phyloP scores from a whole-genome alignment of 2,888 invertebrate genomes.

The Criorhina ranunculi region DNA sequence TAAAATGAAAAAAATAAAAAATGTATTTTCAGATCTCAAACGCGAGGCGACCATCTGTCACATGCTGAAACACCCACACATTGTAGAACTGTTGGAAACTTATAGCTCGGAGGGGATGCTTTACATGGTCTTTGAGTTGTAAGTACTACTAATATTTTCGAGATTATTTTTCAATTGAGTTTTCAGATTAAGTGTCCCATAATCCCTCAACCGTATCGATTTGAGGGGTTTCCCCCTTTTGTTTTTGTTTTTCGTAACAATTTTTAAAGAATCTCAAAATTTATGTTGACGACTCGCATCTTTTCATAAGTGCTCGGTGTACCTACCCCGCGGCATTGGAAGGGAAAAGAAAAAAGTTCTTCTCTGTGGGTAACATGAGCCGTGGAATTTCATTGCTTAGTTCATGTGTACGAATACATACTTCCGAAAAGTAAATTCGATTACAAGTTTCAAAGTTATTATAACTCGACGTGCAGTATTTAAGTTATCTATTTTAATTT shows the following conservation, averaged over 20 bases:
- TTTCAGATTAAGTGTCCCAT: conserved; percentile 34
- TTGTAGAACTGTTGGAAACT: conserved; percentile 98
- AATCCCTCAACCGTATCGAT: conserved; percentile 33
- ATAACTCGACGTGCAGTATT: conserved; percentile 50
- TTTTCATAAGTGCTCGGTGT: conserved; percentile 37
- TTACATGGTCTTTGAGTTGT: conserved; percentile 99
- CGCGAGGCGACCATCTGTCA: conserved; percentile 99
- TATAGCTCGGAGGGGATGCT: conserved; percentile 99
- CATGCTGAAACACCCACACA: conserved; percentile 99
- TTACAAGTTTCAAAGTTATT: conserved; percentile 59
- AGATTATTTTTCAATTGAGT: conserved; percentile 28
- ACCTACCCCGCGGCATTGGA: conserved; percentile 15
- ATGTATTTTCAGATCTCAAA: conserved; percentile 92
- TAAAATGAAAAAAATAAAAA: conserved; percentile 30
- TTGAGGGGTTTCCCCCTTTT: not conserved
- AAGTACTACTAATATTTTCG: conserved; percentile 87
- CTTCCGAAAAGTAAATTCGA: conserved; percentile 55
- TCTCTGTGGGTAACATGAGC: conserved; percentile 15
- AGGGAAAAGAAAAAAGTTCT: conserved; percentile 31
- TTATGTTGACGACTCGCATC: conserved; percentile 31
- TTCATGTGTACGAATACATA: conserved; percentile 27
- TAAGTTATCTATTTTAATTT: conserved; percentile 52
- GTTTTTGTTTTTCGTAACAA: conserved; percentile 6
- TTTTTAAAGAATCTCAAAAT: conserved; percentile 10
- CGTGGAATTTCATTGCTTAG: conserved; percentile 29